These are phyloP conservation scores for Macquaria ambigua DNA, from an alignment of 2,113 vertebrate genomes.

Conservation along the genomic window DNA sequence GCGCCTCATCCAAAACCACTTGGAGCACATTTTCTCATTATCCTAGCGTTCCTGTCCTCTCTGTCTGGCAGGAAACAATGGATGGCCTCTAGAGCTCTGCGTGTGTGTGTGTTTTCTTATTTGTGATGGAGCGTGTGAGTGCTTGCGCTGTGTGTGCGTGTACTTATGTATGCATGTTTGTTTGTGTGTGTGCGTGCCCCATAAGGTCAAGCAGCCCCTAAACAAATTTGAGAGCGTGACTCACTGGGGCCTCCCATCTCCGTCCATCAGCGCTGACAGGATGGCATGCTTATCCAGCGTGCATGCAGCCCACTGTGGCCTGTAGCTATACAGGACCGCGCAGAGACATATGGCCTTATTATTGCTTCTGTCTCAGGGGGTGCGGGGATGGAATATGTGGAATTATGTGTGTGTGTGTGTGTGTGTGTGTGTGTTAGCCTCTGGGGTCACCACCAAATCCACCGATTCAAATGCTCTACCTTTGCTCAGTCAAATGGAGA, in stretches of 20 bases:
- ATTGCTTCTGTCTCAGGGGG: conserved; percentile 63
- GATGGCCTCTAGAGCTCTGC: conserved; percentile 48
- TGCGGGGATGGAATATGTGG: conserved; percentile 50
- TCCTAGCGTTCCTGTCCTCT: conserved; percentile 49
- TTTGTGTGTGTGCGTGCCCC: conserved; percentile 18
- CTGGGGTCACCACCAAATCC: conserved; percentile 51
- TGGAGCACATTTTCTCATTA: conserved; percentile 71
- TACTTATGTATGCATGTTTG: conserved; percentile 27
- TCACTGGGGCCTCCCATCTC: conserved; percentile 67
- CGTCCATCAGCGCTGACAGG: conserved; percentile 68
- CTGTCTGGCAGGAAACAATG: conserved; percentile 60
- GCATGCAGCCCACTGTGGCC: conserved; percentile 64
- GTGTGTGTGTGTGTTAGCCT: conserved; percentile 34
- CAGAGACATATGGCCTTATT: conserved; percentile 72
- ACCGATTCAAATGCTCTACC: conserved; percentile 52
- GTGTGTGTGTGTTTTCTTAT: conserved; percentile 11
- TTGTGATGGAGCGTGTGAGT: conserved; percentile 36
- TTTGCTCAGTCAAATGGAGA: conserved; percentile 47
- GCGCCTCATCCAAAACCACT: conserved; percentile 64
- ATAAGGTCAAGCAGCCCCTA: conserved; percentile 63
- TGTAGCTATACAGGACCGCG: conserved; percentile 43
- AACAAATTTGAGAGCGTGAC: conserved; percentile 63
- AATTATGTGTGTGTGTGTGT: conserved; percentile 43
- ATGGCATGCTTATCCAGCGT: conserved; percentile 59
- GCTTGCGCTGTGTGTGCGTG: background rate